Evolutionary conservation across 2,113 vertebrate genomes (phyloP).

Genomic region (Microtus pennsylvanicus): DNA sequence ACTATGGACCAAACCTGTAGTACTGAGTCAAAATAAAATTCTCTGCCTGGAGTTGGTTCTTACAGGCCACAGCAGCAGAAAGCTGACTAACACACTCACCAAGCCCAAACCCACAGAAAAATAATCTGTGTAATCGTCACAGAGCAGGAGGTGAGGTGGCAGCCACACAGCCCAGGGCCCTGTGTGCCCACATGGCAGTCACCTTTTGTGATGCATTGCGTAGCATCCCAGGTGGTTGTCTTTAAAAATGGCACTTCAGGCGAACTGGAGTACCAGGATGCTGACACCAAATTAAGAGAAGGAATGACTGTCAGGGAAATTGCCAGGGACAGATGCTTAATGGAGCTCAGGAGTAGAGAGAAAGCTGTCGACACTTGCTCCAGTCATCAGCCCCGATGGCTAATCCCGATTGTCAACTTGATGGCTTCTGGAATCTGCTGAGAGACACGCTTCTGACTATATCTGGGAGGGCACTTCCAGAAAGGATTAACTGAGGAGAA

Average conservation of each 20-base stretch:
- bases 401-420: background rate
- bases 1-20: background rate
- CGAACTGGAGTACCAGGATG: background rate
- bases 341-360: conserved; percentile 76
- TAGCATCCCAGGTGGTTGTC: background rate
- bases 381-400: conserved; percentile 56
- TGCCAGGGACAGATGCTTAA: conserved; percentile 83
- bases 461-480: background rate
- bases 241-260: conserved; percentile 58
- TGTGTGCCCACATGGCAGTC: background rate
- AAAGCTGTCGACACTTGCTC: conserved; percentile 64
- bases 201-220: background rate
- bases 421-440: background rate
- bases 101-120: background rate
- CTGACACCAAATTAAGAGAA: background rate
- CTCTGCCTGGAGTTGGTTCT: background rate
- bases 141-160: background rate
- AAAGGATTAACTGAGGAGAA: background rate
- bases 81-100: background rate
- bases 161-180: background rate
- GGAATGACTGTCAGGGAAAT: conserved; percentile 74
- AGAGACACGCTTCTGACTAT: background rate
- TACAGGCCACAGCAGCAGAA: background rate
- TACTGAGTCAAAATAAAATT: background rate
- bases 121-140: background rate